Base-by-base conservation (phyloP, 2,888 invertebrate species). In the Lordiphosa fenestrarum region DNA sequence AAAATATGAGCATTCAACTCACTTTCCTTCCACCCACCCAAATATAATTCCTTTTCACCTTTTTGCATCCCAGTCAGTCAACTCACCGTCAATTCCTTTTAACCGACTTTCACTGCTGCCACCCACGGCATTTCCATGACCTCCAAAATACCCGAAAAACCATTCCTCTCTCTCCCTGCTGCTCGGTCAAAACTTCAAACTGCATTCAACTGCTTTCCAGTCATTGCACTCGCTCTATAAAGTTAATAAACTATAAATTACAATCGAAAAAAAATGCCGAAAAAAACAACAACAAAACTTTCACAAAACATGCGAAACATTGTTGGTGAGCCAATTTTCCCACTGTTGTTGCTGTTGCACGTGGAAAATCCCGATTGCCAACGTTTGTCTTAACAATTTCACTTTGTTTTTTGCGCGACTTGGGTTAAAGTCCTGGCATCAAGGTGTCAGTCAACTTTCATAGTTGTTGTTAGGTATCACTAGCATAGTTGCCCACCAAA, bases 371-470 rank as follows among this genome's bases (percentile, higher is more conserved):
- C 73, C 69, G 65, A 68, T 51, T 58, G 56, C 60, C 58, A 59
- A 38, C 12, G 35, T 7, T 30, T 36, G 47, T 52, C 44, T 35
- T 66, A 77, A 65, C 67, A 86, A 75, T 85, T 85, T 85, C 85
- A 85, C 85, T 85, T 85, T 72, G 75, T 49, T 19, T 61, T 53
- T 51, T 62, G 10, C 41, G 62, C 53, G 40, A 19, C 66, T 56
- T 77, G 70, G 83, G 83, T 77, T 85, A 85, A 85, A 85, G 85
- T 86, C 85, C 85, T 85, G 72, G 52, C 83, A 56, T 62, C 71
- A 66, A 47, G 62, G 82, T 85, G 86, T 86, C 86, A 85, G 80
- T 85, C 86, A 85, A 85, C 86, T 86, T 75, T 80, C 73, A 67
- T 61, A 63, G 65, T 55, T 66, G 62, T 12, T 70, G 56, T 46